Conservation (phyloP, 2,888 invertebrate species). For the Thymelicus lineola region DNA sequence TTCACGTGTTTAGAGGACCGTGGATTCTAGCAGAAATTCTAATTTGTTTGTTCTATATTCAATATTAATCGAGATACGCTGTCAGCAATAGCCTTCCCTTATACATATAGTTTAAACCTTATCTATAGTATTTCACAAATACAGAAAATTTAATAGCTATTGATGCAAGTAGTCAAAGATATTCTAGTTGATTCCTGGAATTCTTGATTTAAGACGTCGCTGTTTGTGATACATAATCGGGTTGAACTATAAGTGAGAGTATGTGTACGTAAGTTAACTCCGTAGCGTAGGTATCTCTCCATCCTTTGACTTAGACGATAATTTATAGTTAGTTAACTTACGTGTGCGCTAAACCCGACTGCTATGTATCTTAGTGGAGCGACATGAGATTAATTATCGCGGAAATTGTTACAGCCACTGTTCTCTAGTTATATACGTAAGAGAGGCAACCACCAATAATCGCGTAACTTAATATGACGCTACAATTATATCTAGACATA, state of each 20-base stretch:
- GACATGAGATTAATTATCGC: slow-evolving; percentile 58
- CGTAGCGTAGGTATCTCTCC: slow-evolving; percentile 45
- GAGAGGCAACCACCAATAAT: slow-evolving; percentile 20
- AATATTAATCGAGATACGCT: too few species aligned
- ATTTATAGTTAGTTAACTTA: slow-evolving; percentile 61
- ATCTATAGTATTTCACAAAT: too few species aligned
- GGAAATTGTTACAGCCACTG: slow-evolving; percentile 49
- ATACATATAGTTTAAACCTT: too few species aligned
- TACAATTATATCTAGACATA: neutral
- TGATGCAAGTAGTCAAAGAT: too few species aligned
- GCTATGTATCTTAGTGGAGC: slow-evolving; percentile 56
- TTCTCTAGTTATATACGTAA: slow-evolving; percentile 25
- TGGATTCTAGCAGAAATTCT: too few species aligned
- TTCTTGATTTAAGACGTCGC: neutral
- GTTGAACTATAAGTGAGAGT: slow-evolving; percentile 16
- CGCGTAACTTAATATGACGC: neutral
- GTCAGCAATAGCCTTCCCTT: too few species aligned
- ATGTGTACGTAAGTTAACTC: slow-evolving; percentile 50
- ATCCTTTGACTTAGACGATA: slow-evolving; percentile 56
- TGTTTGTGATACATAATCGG: slow-evolving; percentile 9
- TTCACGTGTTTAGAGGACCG: too few species aligned
- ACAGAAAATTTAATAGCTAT: too few species aligned
- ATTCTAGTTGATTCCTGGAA: too few species aligned
- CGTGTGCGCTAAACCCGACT: slow-evolving; percentile 53
- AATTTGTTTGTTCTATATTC: too few species aligned